Conservation (phyloP, 2,888 invertebrate genomes). For the Matsumyia berberina region DNA sequence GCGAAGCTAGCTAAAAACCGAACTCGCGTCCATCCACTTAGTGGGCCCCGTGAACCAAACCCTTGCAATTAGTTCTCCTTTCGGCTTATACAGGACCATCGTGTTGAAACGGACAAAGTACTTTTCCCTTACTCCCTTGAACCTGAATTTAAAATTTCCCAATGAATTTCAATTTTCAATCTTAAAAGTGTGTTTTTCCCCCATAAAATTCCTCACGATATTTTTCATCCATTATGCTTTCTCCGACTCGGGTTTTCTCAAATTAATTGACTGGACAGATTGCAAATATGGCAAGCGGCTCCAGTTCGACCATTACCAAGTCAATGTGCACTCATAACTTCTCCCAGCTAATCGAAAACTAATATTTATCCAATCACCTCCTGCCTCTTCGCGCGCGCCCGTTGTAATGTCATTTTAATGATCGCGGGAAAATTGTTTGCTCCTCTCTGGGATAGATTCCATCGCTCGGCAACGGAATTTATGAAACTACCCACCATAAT, state of each 20-base stretch:
- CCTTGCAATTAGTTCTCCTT: too few relatives aligned
- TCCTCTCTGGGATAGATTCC: slow-evolving; percentile 15
- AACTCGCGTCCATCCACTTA: too few relatives aligned
- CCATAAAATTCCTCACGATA: background rate
- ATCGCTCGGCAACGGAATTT: slow-evolving; percentile 18
- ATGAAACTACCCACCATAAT: slow-evolving; percentile 12
- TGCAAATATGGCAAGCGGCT: slow-evolving; percentile 9
- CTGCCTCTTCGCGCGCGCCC: slow-evolving; percentile 11
- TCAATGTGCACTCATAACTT: slow-evolving; percentile 1
- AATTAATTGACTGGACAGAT: background rate
- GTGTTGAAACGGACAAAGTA: too few relatives aligned
- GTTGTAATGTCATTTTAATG: slow-evolving; percentile 61
- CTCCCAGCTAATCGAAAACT: slow-evolving; percentile 60
- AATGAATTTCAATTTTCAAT: background rate
- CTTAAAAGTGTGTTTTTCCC: background rate
- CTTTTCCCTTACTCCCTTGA: too few relatives aligned
- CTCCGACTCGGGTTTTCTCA: background rate
- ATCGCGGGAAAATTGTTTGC: slow-evolving; percentile 48
- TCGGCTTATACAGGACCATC: too few relatives aligned
- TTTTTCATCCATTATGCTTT: background rate
- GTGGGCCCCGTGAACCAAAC: too few relatives aligned
- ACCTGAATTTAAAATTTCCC: background rate
- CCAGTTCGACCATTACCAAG: background rate
- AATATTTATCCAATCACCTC: slow-evolving; percentile 66
- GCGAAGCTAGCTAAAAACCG: too few relatives aligned